Base-by-base conservation (phyloP, 2,888 invertebrate genomes). In the Andrena camellia region DNA sequence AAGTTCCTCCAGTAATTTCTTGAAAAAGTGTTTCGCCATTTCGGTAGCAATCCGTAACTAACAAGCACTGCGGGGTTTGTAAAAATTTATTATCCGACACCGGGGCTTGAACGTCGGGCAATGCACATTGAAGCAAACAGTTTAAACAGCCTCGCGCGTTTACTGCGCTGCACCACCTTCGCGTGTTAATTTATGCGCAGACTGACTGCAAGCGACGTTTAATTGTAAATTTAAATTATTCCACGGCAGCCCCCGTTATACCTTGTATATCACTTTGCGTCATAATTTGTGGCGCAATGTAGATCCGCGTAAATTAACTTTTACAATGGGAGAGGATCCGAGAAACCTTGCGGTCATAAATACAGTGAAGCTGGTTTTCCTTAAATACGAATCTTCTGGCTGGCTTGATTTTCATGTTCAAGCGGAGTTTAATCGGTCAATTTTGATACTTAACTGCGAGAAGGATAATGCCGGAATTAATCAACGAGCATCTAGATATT, bases 161-260 rank as follows among this genome's bases (percentile, higher is more conserved):
- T 17, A 8, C 50, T 13, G 31, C 31, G 54, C 17, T 10, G 23
- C 23, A 52, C 26, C n/a, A 23, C 33, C 26, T 68, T 35, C 17
- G 31, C 2, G 29, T 8, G 48, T 68, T 60, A 23, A 62, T 60
- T 31, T 52, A 26, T 62, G 17, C 23, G 33, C 62, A 20, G 71
- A 13, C 59, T 13, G n/a, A 20, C 62, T 71, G 52, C 60, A 62
- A 42, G 13, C 60, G 33, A 62, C 50, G 20, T 33, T n/a, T 33
- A 13, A 33, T 33, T 68, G 68, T 50, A 33, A 59, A 52, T 29
- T 62, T 60, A 33, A 50, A 68, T 62, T 50, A 59, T 31, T 17
- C n/a, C 35, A 7, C 50, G n/a, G 20, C 20, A 50, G 23, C 7
- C n/a, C n/a, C 33, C 35, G 10, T 54, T 20, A 17, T 3, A 2